Conservation (phyloP, 2,888 invertebrate genomes). For the Sisyra nigra region DNA sequence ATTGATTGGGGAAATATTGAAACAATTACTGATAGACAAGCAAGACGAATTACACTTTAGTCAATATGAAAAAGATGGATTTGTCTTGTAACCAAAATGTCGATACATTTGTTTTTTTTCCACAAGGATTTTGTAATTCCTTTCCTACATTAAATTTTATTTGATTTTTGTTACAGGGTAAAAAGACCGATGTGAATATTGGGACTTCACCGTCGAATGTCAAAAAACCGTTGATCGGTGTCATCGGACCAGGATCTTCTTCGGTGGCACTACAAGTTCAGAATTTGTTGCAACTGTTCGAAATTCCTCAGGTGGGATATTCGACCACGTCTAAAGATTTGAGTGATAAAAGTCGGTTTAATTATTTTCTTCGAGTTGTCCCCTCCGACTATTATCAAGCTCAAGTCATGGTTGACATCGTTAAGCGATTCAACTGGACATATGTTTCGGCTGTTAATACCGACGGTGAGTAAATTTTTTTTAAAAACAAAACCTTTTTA, state of each 20-base stretch:
- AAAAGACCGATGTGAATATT: neutral
- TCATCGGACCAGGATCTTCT: constrained; percentile 60
- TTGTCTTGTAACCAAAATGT: too few relatives aligned
- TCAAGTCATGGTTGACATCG: constrained; percentile 51
- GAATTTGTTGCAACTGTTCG: constrained; percentile 55
- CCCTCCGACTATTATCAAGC: constrained; percentile 67
- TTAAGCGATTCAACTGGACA: constrained; percentile 56
- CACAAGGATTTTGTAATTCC: neutral
- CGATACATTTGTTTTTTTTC: neutral
- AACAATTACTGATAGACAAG: too few relatives aligned
- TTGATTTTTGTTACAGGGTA: neutral
- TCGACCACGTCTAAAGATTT: constrained; percentile 62
- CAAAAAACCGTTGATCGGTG: constrained; percentile 37
- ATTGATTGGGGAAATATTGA: too few relatives aligned
- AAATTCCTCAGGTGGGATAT: constrained; percentile 47
- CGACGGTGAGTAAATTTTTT: constrained; percentile 38
- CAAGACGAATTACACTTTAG: too few relatives aligned
- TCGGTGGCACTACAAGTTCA: constrained; percentile 57
- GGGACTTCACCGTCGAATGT: neutral
- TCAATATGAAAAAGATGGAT: too few relatives aligned
- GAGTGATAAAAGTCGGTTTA: constrained; percentile 56
- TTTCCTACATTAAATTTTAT: too few relatives aligned
- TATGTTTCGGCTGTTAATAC: constrained; percentile 63
- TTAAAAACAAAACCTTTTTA: neutral
- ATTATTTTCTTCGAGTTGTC: constrained; percentile 62